These are phyloP conservation scores for Latheticus oryzae DNA, from an alignment of 2,888 invertebrate genomes.

Conservation along the genomic window DNA sequence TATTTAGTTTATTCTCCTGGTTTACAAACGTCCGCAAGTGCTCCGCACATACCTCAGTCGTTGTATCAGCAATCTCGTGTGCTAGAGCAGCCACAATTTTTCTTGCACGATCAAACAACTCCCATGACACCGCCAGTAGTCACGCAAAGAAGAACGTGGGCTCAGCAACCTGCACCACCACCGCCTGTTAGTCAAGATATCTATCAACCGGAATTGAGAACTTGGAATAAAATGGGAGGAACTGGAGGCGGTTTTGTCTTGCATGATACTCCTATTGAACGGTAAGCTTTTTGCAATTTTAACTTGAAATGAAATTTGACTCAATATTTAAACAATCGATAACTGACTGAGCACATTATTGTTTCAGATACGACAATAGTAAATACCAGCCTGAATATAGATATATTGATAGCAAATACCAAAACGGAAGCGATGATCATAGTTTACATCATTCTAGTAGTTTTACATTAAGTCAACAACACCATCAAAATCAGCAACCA, in stretches of 20 bases:
- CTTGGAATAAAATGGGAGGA: slow-evolving; percentile 62
- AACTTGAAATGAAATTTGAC: too few species aligned
- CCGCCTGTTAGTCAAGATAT: slow-evolving; percentile 44
- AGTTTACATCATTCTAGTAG: slow-evolving; percentile 69
- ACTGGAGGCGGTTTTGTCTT: slow-evolving; percentile 72
- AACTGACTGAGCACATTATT: not conserved
- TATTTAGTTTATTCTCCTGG: slow-evolving; percentile 52
- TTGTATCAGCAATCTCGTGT: slow-evolving; percentile 69
- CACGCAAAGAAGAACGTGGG: slow-evolving; percentile 77
- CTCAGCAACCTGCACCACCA: slow-evolving; percentile 60
- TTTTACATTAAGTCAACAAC: slow-evolving; percentile 70
- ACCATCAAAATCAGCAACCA: slow-evolving; percentile 68
- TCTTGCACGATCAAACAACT: slow-evolving; percentile 76
- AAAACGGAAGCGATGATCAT: slow-evolving; percentile 59
- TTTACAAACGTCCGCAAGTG: slow-evolving; percentile 63
- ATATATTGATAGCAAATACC: slow-evolving; percentile 56
- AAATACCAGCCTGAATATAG: slow-evolving; percentile 46
- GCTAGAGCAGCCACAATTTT: slow-evolving; percentile 74
- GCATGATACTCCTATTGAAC: slow-evolving; percentile 67
- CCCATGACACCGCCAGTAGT: slow-evolving; percentile 66
- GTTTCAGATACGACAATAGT: slow-evolving; percentile 9
- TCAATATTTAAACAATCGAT: too few species aligned
- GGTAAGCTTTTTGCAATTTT: slow-evolving; percentile 38
- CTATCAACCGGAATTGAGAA: slow-evolving; percentile 59
- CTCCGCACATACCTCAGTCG: slow-evolving; percentile 68